Conservation (phyloP, 2,113 vertebrate genomes). For the Apodemus speciosus region DNA sequence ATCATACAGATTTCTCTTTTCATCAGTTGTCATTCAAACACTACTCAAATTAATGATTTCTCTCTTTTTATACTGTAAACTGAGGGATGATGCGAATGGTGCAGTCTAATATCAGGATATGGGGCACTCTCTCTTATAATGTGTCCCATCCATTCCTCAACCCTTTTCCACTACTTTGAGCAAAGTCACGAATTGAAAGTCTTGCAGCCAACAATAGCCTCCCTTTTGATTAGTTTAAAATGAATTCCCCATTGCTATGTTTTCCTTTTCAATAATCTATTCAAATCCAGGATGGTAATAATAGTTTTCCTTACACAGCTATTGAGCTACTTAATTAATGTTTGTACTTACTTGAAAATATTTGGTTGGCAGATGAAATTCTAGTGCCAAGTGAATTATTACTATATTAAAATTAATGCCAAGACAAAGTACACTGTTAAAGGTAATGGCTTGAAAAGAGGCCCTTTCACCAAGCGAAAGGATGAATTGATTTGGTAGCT, state of each 20-base stretch:
- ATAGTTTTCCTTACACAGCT: conserved; percentile 49
- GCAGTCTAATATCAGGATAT: background rate
- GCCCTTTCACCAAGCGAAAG: conserved; percentile 34
- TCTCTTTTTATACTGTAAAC: background rate
- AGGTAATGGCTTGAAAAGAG: conserved; percentile 55
- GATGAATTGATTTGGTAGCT: conserved; percentile 42
- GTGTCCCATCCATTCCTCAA: background rate
- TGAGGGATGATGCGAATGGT: background rate
- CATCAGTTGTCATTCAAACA: background rate
- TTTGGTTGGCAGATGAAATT: conserved; percentile 57
- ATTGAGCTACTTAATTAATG: conserved; percentile 69
- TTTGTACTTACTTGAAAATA: conserved; percentile 64
- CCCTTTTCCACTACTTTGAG: background rate
- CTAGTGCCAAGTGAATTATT: conserved; percentile 63
- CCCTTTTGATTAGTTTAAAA: conserved; percentile 49
- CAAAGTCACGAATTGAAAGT: conserved; percentile 6
- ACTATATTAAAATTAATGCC: conserved; percentile 73
- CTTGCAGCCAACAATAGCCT: background rate
- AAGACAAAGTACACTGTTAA: conserved; percentile 57
- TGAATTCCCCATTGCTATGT: background rate
- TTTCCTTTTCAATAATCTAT: conserved; percentile 52
- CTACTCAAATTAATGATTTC: background rate
- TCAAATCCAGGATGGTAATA: conserved; percentile 45
- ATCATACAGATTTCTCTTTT: background rate
- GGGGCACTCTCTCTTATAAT: background rate